Evolutionary conservation across 1,140 invertebrate genomes (phyloP).

Genomic region (Lepidotrigona ventralis): DNA sequence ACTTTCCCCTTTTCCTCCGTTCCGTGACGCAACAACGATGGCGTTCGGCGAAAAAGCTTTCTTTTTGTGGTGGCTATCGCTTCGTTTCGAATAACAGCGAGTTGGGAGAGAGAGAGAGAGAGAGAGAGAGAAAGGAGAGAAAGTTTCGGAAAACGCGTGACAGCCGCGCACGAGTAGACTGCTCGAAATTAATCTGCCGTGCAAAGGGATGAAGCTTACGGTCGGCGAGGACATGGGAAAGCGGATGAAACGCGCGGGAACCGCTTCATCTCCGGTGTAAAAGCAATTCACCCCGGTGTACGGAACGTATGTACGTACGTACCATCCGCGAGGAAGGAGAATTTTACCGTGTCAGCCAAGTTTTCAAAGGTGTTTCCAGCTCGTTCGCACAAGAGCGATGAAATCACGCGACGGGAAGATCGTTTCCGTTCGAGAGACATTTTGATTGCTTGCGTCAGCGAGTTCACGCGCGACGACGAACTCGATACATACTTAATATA

Average conservation of each 20-base stretch:
- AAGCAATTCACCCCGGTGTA: slow-evolving; percentile 34
- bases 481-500: too few relatives aligned
- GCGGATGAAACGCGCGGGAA: slow-evolving; percentile 37
- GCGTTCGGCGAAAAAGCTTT: neutral
- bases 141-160: slow-evolving; percentile 10
- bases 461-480: too few relatives aligned
- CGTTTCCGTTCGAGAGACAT: neutral
- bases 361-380: neutral
- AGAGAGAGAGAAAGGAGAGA: neutral
- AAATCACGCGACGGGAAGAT: neutral
- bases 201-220: slow-evolving; percentile 43
- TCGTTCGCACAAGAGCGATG: neutral
- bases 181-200: slow-evolving; percentile 56
- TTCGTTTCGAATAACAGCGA: neutral
- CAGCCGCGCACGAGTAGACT: slow-evolving; percentile 1
- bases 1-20: neutral
- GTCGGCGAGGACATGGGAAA: slow-evolving; percentile 27
- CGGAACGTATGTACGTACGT: slow-evolving; percentile 10
- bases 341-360: neutral
- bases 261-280: slow-evolving; percentile 39
- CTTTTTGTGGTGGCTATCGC: neutral
- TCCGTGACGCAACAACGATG: neutral
- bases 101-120: neutral
- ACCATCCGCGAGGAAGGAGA: neutral
- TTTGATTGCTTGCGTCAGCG: neutral